Evolutionary conservation across 2,113 vertebrate genomes (phyloP).

Genomic region (Boulengeromyrus knoepffleri): DNA sequence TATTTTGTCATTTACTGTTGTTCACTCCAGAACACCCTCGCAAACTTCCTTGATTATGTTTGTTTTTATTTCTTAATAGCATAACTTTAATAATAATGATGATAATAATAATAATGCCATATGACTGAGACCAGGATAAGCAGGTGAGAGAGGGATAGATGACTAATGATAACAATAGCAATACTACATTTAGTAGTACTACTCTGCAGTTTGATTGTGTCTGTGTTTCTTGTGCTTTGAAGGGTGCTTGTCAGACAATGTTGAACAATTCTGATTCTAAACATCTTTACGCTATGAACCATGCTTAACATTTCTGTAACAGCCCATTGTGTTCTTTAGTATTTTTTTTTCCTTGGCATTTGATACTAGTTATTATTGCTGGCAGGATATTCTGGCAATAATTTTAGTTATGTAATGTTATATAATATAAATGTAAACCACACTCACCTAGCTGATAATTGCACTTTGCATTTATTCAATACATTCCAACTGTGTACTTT

Average conservation of each 20-base stretch:
- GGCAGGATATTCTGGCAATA: slow-evolving; percentile 2
- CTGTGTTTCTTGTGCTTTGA: neutral
- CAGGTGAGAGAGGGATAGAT: neutral
- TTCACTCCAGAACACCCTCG: neutral
- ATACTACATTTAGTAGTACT: neutral
- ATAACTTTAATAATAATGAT: neutral
- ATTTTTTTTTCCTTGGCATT: neutral
- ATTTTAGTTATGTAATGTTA: slow-evolving; percentile 3
- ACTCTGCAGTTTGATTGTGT: neutral
- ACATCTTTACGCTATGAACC: neutral
- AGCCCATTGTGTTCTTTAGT: neutral
- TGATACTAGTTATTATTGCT: slow-evolving; percentile 1
- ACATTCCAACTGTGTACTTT: neutral
- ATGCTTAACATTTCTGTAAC: neutral
- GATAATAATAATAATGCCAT: neutral
- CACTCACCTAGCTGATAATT: slow-evolving; percentile 1
- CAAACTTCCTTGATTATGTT: neutral
- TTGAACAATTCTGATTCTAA: neutral
- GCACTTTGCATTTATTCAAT: neutral
- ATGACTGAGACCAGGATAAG: neutral
- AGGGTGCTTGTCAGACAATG: neutral
- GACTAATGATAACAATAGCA: neutral
- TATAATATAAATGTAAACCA: slow-evolving; percentile 8
- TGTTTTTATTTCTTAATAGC: neutral
- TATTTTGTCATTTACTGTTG: neutral